phyloP scores from a whole-genome alignment of 2,888 invertebrate species.

The Synanthedon formicaeformis region DNA sequence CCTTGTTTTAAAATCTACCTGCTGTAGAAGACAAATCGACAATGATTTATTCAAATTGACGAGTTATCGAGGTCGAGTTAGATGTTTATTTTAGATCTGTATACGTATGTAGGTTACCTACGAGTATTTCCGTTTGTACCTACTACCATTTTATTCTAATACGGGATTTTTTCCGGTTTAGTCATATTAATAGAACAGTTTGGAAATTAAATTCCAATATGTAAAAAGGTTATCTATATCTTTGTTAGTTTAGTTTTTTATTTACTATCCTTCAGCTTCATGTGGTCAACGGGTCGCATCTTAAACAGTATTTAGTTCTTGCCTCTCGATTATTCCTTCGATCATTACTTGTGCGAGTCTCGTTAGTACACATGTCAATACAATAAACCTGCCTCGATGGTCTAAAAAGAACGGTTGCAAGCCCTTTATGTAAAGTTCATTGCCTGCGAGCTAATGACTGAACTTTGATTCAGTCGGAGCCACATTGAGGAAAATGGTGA shows the following conservation, averaged over 20 bases:
- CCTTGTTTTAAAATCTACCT: slow-evolving; percentile 59
- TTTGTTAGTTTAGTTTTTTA: no score
- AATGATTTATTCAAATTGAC: slow-evolving; percentile 52
- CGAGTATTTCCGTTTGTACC: no score
- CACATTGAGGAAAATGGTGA: slow-evolving; percentile 57
- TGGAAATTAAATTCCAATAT: no score
- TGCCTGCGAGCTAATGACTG: slow-evolving; percentile 63
- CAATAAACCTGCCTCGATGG: slow-evolving; percentile 49
- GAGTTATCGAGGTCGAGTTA: slow-evolving; percentile 46
- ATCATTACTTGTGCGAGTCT: slow-evolving; percentile 56
- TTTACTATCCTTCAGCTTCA: slow-evolving; percentile 23
- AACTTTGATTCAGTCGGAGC: slow-evolving; percentile 39
- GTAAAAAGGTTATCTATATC: no score
- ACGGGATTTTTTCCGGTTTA: no score
- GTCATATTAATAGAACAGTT: no score
- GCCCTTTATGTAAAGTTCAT: slow-evolving; percentile 58
- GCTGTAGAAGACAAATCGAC: slow-evolving; percentile 52
- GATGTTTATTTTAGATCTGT: slow-evolving; percentile 33
- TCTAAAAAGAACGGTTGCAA: slow-evolving; percentile 50
- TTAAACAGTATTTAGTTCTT: slow-evolving; percentile 20
- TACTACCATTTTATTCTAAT: no score
- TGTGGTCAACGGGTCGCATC: slow-evolving; percentile 23
- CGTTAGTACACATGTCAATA: slow-evolving; percentile 57
- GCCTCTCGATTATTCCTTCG: slow-evolving; percentile 24
- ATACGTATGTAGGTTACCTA: slow-evolving; percentile 36